Evolutionary conservation across 2,888 invertebrate species (phyloP).

Genomic region (Cataglyphis altisquamis): DNA sequence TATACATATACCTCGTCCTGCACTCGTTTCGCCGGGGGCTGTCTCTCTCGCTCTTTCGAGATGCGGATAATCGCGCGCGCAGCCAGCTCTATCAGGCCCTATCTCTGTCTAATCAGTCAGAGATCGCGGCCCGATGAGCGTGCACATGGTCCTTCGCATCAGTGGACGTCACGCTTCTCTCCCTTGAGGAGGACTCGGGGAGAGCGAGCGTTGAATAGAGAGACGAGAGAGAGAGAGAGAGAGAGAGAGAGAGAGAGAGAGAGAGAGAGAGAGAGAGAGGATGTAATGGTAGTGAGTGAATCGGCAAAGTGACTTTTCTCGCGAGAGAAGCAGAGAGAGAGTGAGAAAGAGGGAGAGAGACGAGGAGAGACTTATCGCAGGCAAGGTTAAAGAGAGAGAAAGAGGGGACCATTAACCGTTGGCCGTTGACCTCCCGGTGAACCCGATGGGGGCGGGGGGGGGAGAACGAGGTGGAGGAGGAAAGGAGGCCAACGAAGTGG

Average conservation of each 20-base stretch:
- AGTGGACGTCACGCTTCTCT: slow-evolving; percentile 33
- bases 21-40: neutral
- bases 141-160: slow-evolving; percentile 33
- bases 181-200: neutral
- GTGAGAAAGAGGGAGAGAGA: neutral
- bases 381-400: slow-evolving; percentile 53
- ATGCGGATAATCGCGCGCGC: slow-evolving; percentile 43
- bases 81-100: slow-evolving; percentile 33
- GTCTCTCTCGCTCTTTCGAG: slow-evolving; percentile 31
- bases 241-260: neutral
- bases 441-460: slow-evolving; percentile 41
- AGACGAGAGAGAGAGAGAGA: neutral
- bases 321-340: neutral
- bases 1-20: neutral
- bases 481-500: slow-evolving; percentile 63
- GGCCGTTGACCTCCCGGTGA: slow-evolving; percentile 75
- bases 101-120: slow-evolving; percentile 56
- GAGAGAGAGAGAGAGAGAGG: slow-evolving; percentile 10
- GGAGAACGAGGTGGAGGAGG: slow-evolving; percentile 45
- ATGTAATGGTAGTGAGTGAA: slow-evolving; percentile 47
- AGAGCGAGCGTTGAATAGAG: slow-evolving; percentile 5
- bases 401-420: slow-evolving; percentile 68
- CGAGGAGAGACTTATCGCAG: slow-evolving; percentile 14
- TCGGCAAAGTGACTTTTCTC: slow-evolving; percentile 6
- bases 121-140: slow-evolving; percentile 50